Evolutionary conservation across 2,113 vertebrate genomes (phyloP).

Genomic region (Esox niger): DNA sequence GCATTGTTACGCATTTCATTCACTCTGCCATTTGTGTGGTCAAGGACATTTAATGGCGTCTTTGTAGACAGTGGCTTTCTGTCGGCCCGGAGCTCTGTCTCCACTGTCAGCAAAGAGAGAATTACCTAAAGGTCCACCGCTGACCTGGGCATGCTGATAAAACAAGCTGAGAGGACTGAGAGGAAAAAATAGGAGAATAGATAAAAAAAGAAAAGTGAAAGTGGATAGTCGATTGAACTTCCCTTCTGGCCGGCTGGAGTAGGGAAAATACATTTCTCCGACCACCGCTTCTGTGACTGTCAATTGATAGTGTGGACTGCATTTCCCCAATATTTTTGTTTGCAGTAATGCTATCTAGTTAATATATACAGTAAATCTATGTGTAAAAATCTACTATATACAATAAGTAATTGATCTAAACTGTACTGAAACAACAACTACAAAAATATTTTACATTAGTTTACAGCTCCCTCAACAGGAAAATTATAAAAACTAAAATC

Average conservation of each 20-base stretch:
- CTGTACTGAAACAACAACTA: too few species aligned
- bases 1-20: constrained; percentile 8
- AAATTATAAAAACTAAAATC: too few species aligned
- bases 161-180: not conserved
- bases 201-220: constrained; percentile 1
- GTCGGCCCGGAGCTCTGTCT: not conserved
- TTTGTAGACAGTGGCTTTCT: not conserved
- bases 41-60: not conserved
- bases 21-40: constrained; percentile 7
- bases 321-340: too few species aligned
- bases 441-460: too few species aligned
- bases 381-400: too few species aligned
- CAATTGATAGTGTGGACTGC: constrained; percentile 1
- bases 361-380: too few species aligned
- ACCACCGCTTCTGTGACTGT: not conserved
- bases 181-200: not conserved
- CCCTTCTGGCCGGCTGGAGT: constrained; percentile 44
- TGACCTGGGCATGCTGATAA: constrained; percentile 20
- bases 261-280: constrained; percentile 37
- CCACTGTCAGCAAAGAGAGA: constrained; percentile 30
- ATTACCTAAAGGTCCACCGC: constrained; percentile 16
- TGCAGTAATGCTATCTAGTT: too few species aligned
- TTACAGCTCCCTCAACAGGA: too few species aligned
- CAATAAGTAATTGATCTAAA: too few species aligned
- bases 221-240: constrained; percentile 29